These are phyloP conservation scores for Trididemnum nubilum DNA, from an alignment of 23 tunicate genomes.

Conservation along the genomic window DNA sequence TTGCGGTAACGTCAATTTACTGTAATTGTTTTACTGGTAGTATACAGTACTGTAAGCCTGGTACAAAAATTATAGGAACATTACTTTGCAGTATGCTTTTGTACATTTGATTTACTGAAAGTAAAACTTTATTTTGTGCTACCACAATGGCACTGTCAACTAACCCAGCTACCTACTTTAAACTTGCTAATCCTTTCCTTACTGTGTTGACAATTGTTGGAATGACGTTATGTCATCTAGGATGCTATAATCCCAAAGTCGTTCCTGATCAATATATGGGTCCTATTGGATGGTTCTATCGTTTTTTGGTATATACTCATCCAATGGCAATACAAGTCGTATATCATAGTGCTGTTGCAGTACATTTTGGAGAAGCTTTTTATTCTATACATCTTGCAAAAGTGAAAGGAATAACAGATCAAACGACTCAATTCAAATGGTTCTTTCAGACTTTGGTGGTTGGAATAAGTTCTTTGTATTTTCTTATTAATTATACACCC, in stretches of 20 bases:
- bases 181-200: neutral
- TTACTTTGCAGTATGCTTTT: too few relatives aligned
- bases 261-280: slow-evolving; percentile 51
- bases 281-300: slow-evolving; percentile 39
- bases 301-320: slow-evolving; percentile 21
- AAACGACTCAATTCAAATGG: slow-evolving; percentile 39
- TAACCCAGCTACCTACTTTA: too few relatives aligned
- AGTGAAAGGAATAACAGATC: slow-evolving; percentile 37
- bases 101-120: too few relatives aligned
- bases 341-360: neutral
- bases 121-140: too few relatives aligned
- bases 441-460: slow-evolving; percentile 20
- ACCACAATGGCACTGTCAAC: too few relatives aligned
- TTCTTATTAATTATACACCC: neutral
- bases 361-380: slow-evolving; percentile 44
- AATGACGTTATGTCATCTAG: slow-evolving; percentile 26
- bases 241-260: slow-evolving; percentile 18
- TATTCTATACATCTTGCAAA: slow-evolving; percentile 23
- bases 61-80: too few relatives aligned
- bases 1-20: too few relatives aligned
- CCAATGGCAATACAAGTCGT: slow-evolving; percentile 14
- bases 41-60: too few relatives aligned
- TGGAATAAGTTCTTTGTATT: slow-evolving; percentile 20
- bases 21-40: too few relatives aligned
- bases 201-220: slow-evolving; percentile 13